Base-by-base conservation (phyloP, 1,140 invertebrate genomes). In the Zaprionus davidi region DNA sequence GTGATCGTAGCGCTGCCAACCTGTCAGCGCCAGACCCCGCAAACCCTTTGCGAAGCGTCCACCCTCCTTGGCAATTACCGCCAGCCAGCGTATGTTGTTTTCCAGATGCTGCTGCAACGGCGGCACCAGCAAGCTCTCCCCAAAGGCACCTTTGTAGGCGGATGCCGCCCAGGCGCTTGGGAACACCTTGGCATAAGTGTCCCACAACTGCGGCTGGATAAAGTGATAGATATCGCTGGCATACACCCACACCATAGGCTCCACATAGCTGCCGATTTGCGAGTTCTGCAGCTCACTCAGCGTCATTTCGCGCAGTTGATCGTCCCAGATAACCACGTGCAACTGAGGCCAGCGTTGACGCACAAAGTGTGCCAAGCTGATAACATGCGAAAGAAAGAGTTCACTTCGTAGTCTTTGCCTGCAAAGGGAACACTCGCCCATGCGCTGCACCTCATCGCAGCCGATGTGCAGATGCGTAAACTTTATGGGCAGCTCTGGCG, bases 301-400 rank as follows among this genome's bases (percentile, higher is more conserved):
- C n/a, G 95, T 94, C 78, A 98, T 95, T 41, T 95, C 94, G 26
- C 97, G 93, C 38, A 99, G 90, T 97, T 99, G 99, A 92, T 99
- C 98, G 88, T 99, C 98, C 98, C 98, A 99, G 79, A 99, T 96
- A 9, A 99, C 95, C 11, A 97, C 94, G 36, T 94, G 95, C 20
- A 97, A 93, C 3, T 94, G 93, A 0, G 96, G 94, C 92, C 95
- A 95, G 4, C 94, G 94, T 17, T 94, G 93, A 60, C 94, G 94
- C 15, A 97, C 94, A 66, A 95, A 94, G 56, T 94, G 93, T 1
- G 94, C 94, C 22, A 97, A 93, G 12, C 93, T 93, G 24, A 94
- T 92, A 11, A 98, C 94, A 79, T 98, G 97, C 31, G 94, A 94
- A 1, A 97, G 86, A 79, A 96, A 98, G 5, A 98, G 90, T 73